phyloP scores from a whole-genome alignment of 2,888 invertebrate genomes.

The Therioaphis trifolii region DNA sequence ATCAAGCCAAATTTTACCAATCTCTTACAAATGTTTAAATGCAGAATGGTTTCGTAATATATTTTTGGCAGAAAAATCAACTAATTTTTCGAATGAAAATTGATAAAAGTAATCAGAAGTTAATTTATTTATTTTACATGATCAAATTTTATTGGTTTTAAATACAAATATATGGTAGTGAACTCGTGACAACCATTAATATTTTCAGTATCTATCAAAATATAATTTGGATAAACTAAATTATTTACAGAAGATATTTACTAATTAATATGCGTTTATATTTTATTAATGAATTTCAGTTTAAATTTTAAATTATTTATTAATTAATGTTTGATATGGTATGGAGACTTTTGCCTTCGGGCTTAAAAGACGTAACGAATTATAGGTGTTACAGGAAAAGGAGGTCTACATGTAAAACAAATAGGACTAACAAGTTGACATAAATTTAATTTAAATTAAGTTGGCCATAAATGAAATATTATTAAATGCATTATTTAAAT shows the following conservation, averaged over 20 bases:
- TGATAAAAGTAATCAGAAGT: neutral
- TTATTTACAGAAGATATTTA: slow-evolving; percentile 28
- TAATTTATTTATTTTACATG: neutral
- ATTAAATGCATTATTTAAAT: no score
- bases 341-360: neutral
- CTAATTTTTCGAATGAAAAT: neutral
- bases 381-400: neutral
- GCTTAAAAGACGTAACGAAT: neutral
- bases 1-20: neutral
- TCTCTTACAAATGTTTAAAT: neutral
- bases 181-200: neutral
- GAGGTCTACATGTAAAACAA: neutral
- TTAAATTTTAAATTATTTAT: neutral
- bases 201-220: neutral
- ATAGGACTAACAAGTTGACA: neutral
- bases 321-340: neutral
- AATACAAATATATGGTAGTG: neutral
- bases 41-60: neutral
- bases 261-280: neutral
- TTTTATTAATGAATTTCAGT: neutral
- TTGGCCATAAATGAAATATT: neutral
- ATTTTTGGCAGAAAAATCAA: neutral
- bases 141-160: slow-evolving; percentile 8
- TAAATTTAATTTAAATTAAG: neutral
- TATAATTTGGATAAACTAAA: neutral